Conservation (phyloP, 2,888 invertebrate species). For the Drosophila austrosaltans region DNA sequence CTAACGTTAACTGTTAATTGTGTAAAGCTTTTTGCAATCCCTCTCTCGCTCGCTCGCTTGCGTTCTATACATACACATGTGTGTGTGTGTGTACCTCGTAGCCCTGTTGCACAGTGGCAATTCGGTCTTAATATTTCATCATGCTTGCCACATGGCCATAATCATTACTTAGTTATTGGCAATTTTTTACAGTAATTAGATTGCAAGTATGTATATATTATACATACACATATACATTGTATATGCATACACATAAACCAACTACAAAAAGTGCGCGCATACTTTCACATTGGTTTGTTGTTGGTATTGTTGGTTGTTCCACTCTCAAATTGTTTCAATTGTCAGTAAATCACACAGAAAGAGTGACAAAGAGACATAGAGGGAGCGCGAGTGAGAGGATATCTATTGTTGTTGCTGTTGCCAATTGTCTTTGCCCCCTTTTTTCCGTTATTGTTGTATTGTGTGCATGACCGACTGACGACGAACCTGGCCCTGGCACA, state of each 20-base stretch:
- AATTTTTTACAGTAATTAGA: slow-evolving; percentile 37
- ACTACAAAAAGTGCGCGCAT: slow-evolving; percentile 40
- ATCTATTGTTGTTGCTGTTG: slow-evolving; percentile 41
- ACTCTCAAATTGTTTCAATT: slow-evolving; percentile 21
- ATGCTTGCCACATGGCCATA: slow-evolving; percentile 33
- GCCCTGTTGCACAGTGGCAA: slow-evolving; percentile 10
- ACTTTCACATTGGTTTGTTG: slow-evolving; percentile 63
- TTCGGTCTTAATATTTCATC: slow-evolving; percentile 7
- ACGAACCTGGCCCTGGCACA: slow-evolving; percentile 38
- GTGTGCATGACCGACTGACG: slow-evolving; percentile 40
- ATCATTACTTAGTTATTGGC: slow-evolving; percentile 14
- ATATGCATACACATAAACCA: slow-evolving; percentile 23
- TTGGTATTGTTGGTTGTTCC: slow-evolving; percentile 17
- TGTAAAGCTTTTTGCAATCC: slow-evolving; percentile 1
- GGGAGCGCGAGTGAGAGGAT: slow-evolving; percentile 5
- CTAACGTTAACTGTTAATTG: slow-evolving; percentile 7
- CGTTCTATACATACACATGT: not conserved
- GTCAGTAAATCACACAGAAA: slow-evolving; percentile 5
- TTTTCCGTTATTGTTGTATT: slow-evolving; percentile 1
- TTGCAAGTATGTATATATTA: slow-evolving; percentile 11
- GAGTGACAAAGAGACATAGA: not conserved
- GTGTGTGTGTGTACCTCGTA: slow-evolving; percentile 1
- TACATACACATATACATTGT: not conserved
- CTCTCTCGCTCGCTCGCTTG: not conserved
- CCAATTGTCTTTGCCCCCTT: slow-evolving; percentile 23